Evolutionary conservation across 2,113 vertebrate genomes (phyloP).

Genomic region (Coptodon bakossiorum): DNA sequence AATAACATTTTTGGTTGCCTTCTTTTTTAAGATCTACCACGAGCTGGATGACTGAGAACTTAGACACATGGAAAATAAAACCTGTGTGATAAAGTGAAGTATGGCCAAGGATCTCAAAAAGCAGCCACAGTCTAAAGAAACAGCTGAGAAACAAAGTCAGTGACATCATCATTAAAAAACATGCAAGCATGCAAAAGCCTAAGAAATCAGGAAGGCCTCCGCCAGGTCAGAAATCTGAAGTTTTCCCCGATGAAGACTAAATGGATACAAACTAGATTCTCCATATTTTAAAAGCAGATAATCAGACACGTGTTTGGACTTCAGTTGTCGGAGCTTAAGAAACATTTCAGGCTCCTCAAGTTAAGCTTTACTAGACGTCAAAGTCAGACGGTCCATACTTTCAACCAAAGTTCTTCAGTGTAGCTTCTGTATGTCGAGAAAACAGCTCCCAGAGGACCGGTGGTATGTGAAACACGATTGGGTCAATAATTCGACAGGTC

Average conservation of each 20-base stretch:
- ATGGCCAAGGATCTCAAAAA: neutral
- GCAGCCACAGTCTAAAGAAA: neutral
- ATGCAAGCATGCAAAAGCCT: neutral
- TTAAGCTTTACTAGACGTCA: slow-evolving; percentile 1
- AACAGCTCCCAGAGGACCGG: slow-evolving; percentile 25
- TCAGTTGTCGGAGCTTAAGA: neutral
- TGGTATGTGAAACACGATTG: slow-evolving; percentile 55
- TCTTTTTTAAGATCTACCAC: neutral
- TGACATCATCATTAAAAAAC: neutral
- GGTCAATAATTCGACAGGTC: slow-evolving; percentile 56
- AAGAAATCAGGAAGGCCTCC: neutral
- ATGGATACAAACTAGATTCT: neutral
- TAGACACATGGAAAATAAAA: neutral
- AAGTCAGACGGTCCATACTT: neutral
- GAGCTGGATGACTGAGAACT: neutral
- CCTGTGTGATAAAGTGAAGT: neutral
- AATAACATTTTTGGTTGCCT: neutral
- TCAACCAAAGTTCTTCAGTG: neutral
- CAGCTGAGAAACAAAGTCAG: neutral
- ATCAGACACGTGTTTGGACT: neutral
- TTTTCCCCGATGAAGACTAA: neutral
- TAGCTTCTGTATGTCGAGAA: neutral
- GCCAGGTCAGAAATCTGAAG: neutral
- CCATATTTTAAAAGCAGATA: neutral
- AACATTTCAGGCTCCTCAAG: slow-evolving; percentile 4